A percentile compares a stretch with the other conserved stretches of the same genome.
These are phyloP conservation scores for Rhinella marina DNA, from an alignment of 2,797 vertebrate species.

Conservation along the genomic window DNA sequence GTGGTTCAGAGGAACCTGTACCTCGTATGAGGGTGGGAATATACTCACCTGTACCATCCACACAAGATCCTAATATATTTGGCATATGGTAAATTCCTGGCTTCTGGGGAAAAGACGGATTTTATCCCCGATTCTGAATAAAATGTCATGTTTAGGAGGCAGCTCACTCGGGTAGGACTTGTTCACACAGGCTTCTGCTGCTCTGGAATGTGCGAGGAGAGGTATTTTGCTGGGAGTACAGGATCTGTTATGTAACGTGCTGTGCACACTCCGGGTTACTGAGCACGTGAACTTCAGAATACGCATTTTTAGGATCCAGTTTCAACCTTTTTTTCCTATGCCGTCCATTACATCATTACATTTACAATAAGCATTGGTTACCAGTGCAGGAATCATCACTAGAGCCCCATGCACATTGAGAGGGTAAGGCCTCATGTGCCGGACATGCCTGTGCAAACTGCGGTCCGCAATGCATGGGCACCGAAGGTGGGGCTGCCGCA, in stretches of 20 bases:
- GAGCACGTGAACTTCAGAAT: background rate
- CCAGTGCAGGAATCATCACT: background rate
- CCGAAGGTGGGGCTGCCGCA: no score
- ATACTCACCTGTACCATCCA: no score
- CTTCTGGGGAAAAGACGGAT: background rate
- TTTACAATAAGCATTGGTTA: background rate
- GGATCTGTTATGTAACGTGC: background rate
- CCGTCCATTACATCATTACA: no score
- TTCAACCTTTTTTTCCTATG: no score
- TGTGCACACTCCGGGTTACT: background rate
- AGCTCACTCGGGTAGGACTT: background rate
- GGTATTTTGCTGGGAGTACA: background rate
- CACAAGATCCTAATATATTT: no score
- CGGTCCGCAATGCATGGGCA: no score
- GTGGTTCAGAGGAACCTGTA: no score
- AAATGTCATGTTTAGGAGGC: background rate
- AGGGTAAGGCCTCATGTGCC: no score
- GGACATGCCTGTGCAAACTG: no score
- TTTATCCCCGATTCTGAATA: no score
- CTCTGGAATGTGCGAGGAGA: background rate
- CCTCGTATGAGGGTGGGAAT: background rate
- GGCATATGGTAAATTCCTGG: background rate
- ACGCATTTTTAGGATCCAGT: background rate
- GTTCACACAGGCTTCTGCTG: constrained; percentile 18
- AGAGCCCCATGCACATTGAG: no score